Percentiles rank a stretch among this genome's conserved stretches.
phyloP scores from a whole-genome alignment of 2,113 vertebrate species.

The Pristiophorus japonicus region DNA sequence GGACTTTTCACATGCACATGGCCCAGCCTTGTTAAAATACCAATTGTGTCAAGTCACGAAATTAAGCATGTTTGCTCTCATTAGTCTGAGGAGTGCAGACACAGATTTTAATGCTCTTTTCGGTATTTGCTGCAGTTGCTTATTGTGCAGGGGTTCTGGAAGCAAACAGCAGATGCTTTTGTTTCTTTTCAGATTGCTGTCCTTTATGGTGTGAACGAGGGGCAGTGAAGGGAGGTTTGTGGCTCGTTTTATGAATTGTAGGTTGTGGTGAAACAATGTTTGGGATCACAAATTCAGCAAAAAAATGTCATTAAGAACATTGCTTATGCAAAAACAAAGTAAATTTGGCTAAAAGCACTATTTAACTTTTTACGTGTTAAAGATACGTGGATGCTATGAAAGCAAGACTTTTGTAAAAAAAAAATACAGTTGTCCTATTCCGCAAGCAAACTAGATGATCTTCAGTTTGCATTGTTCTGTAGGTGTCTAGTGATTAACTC shows the following conservation, averaged over 20 bases:
- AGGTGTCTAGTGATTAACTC: background rate
- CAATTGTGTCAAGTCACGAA: slow-evolving; percentile 37
- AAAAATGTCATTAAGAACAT: background rate
- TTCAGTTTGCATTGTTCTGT: background rate
- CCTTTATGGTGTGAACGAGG: background rate
- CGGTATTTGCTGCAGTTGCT: slow-evolving; percentile 14
- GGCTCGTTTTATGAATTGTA: background rate
- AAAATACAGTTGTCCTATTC: background rate
- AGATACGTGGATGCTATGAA: background rate
- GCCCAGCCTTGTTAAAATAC: slow-evolving; percentile 31
- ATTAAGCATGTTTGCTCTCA: slow-evolving; percentile 31
- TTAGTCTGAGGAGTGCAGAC: background rate
- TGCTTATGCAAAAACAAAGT: background rate
- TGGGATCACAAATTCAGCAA: background rate
- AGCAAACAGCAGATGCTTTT: background rate
- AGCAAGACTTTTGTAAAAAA: background rate
- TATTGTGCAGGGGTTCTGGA: background rate
- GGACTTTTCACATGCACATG: slow-evolving; percentile 27
- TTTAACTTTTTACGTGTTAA: background rate
- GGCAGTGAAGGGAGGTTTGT: background rate
- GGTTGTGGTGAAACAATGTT: background rate
- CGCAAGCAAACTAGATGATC: background rate
- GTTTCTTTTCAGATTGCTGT: background rate
- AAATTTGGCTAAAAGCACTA: background rate
- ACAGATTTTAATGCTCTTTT: slow-evolving; percentile 12